A percentile compares a stretch with the other conserved stretches of the same genome.
phyloP scores from a whole-genome alignment of 2,888 invertebrate species.

The Nemotelus pantherinus region DNA sequence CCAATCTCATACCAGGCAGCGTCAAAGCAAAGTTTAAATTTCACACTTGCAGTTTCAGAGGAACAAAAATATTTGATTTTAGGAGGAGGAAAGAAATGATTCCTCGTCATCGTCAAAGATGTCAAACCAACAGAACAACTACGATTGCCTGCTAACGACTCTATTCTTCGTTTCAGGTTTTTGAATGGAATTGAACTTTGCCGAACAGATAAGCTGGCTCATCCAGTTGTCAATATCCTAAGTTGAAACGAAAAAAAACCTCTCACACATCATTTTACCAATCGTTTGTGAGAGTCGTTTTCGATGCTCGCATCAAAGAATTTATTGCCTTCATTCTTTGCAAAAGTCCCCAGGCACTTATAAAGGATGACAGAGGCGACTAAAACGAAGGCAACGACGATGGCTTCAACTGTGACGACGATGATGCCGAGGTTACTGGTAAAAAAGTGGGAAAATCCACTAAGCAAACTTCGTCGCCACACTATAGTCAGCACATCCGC shows the following conservation, averaged over 20 bases:
- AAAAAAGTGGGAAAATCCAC: slow-evolving; percentile 24
- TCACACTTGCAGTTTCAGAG: no score
- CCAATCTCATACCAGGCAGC: no score
- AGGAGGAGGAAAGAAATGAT: neutral
- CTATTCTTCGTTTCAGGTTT: slow-evolving; percentile 2
- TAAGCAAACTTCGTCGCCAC: slow-evolving; percentile 39
- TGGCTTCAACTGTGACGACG: neutral
- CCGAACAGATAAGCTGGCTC: slow-evolving; percentile 36
- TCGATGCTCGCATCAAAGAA: slow-evolving; percentile 42
- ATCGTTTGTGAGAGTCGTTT: slow-evolving; percentile 16
- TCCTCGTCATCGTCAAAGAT: slow-evolving; percentile 20
- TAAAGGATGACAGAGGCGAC: slow-evolving; percentile 28
- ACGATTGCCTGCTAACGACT: slow-evolving; percentile 18
- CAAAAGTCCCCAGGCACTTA: slow-evolving; percentile 35
- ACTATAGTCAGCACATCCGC: slow-evolving; percentile 19
- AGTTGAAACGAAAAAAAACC: slow-evolving; percentile 12
- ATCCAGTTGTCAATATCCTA: slow-evolving; percentile 39
- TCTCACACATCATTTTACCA: slow-evolving; percentile 39
- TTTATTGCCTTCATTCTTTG: slow-evolving; percentile 45
- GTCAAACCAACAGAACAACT: neutral
- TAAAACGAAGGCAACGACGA: neutral
- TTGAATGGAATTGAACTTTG: slow-evolving; percentile 12
- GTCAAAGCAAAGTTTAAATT: no score
- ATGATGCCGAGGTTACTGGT: neutral
- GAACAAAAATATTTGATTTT: no score